Evolutionary conservation across 1,140 invertebrate species (phyloP).

Genomic region (silkworm (Bombyx mori)): DNA sequence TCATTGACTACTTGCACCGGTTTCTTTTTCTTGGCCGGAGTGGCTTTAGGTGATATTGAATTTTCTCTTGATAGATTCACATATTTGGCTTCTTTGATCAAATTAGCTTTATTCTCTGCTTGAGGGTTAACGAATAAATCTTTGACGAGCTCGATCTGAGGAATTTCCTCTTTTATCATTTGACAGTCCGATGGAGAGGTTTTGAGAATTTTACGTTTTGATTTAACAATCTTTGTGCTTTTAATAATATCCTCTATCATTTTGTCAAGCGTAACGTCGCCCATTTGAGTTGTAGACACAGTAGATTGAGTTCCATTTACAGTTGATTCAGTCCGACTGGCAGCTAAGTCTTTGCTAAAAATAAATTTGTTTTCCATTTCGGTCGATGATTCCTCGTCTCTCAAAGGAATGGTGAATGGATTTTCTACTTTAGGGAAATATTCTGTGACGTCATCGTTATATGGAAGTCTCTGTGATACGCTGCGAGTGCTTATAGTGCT

Average conservation of each 20-base stretch:
- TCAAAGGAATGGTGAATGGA: slow-evolving; percentile 46
- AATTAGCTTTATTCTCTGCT: slow-evolving; percentile 50
- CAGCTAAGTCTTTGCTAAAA: slow-evolving; percentile 43
- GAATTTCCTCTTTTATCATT: slow-evolving; percentile 31
- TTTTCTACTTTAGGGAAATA: slow-evolving; percentile 57
- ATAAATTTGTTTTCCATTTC: slow-evolving; percentile 68
- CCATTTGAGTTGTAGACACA: slow-evolving; percentile 63
- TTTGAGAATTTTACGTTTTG: slow-evolving; percentile 50
- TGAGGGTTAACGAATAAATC: slow-evolving; percentile 58
- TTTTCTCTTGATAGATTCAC: slow-evolving; percentile 60
- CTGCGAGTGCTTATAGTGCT: slow-evolving; percentile 59
- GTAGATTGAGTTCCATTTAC: slow-evolving; percentile 48
- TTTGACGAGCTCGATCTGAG: slow-evolving; percentile 39
- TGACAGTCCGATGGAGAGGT: slow-evolving; percentile 2
- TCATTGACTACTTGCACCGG: slow-evolving; percentile 47
- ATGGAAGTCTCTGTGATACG: slow-evolving; percentile 39
- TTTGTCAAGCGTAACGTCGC: slow-evolving; percentile 58
- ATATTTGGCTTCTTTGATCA: slow-evolving; percentile 60
- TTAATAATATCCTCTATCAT: slow-evolving; percentile 68
- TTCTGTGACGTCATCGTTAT: slow-evolving; percentile 39
- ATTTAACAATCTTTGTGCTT: slow-evolving; percentile 63
- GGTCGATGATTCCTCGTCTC: slow-evolving; percentile 57
- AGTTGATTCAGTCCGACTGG: slow-evolving; percentile 41
- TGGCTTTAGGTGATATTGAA: slow-evolving; percentile 54
- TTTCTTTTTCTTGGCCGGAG: slow-evolving; percentile 45